Evolutionary conservation across 1,140 invertebrate species (phyloP).

Genomic region (Halictus rubicundus): DNA sequence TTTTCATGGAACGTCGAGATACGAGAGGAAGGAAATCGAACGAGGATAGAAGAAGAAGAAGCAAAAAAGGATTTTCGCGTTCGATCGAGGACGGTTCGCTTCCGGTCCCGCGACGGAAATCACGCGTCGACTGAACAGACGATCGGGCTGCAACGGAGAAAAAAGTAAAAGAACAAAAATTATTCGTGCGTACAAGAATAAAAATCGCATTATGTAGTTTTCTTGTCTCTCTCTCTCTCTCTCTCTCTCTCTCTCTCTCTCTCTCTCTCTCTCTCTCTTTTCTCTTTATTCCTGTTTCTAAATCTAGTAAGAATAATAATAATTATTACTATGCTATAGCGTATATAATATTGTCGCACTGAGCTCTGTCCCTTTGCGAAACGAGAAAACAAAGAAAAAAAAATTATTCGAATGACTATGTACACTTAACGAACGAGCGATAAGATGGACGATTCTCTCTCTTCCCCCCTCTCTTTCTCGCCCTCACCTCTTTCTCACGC

Average conservation of each 20-base stretch:
- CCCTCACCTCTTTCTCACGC: background rate
- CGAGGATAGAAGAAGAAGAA: background rate
- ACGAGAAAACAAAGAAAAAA: background rate
- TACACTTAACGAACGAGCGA: constrained; percentile 15
- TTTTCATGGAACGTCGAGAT: background rate
- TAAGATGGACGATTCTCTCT: background rate
- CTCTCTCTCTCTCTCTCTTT: background rate
- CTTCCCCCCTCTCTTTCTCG: background rate
- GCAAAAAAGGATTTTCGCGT: background rate
- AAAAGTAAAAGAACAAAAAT: constrained; percentile 5
- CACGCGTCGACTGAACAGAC: background rate
- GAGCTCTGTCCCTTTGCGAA: constrained; percentile 22
- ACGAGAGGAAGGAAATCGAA: background rate
- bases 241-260: background rate
- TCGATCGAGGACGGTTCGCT: background rate
- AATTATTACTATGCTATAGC: constrained; percentile 3
- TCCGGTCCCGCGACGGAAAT: background rate
- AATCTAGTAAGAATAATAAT: constrained; percentile 7
- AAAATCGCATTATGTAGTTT: background rate
- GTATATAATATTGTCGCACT: background rate
- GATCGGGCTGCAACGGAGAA: no score
- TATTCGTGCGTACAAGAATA: constrained; percentile 10
- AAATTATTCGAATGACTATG: constrained; percentile 12
- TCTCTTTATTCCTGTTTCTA: background rate
- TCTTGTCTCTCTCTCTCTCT: constrained; percentile 2